Conservation (phyloP, 2,888 invertebrate genomes). For the Torymus tubicola region DNA sequence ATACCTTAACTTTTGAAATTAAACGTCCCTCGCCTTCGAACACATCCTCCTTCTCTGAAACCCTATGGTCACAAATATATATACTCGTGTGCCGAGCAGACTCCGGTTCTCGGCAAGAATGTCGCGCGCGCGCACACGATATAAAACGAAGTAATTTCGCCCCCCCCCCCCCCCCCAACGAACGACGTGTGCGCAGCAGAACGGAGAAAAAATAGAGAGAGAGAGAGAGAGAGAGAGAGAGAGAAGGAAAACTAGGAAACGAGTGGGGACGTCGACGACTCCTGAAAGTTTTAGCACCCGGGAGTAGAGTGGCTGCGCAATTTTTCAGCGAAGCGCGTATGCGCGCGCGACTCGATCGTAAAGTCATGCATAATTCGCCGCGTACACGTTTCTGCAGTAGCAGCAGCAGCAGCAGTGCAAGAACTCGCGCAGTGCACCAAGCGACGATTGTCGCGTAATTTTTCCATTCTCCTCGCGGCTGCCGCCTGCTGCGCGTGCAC, state of each 20-base stretch:
- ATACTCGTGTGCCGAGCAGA: no score
- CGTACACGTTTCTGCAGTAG: no score
- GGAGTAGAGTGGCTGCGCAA: not conserved
- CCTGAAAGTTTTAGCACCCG: constrained; percentile 28
- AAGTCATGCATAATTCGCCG: constrained; percentile 36
- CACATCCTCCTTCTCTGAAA: no score
- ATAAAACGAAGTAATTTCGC: constrained; percentile 31
- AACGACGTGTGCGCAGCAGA: not conserved
- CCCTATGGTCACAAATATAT: not conserved
- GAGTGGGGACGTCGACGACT: not conserved
- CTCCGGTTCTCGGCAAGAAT: not conserved
- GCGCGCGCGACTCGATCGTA: constrained; percentile 5
- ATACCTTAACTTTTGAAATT: constrained; percentile 39
- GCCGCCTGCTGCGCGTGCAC: no score
- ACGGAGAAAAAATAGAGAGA: not conserved
- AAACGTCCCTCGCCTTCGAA: constrained; percentile 7
- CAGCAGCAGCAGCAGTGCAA: no score
- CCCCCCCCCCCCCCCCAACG: no score
- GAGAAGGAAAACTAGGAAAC: not conserved
- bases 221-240: not conserved
- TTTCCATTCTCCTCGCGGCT: not conserved
- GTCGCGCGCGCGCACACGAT: constrained; percentile 14
- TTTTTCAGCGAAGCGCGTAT: constrained; percentile 7
- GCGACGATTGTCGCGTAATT: constrained; percentile 36
- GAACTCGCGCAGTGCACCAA: no score